Percentiles rank a stretch among this genome's conserved stretches.
Evolutionary conservation across 1,140 invertebrate species (phyloP).

Genomic region (Macrostomum lignano): DNA sequence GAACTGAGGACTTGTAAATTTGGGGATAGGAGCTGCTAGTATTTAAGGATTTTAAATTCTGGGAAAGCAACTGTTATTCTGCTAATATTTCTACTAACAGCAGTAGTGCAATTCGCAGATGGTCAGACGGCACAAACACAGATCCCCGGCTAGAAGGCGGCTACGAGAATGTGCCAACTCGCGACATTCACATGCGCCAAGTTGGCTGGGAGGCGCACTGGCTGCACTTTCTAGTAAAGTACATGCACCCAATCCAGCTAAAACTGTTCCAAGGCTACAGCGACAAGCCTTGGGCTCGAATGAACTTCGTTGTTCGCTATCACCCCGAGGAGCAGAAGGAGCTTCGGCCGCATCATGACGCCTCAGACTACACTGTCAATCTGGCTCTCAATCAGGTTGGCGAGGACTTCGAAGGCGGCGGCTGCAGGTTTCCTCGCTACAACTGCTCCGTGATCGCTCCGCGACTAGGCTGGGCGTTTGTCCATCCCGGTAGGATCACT

Average conservation of each 20-base stretch:
- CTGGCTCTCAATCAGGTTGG: conserved; percentile 55
- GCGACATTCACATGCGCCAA: conserved; percentile 97
- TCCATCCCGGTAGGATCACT: conserved; percentile 82
- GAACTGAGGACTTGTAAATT: too few relatives aligned
- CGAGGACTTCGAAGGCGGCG: conserved; percentile 55
- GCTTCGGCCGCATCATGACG: conserved; percentile 78
- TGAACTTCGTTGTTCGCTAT: conserved; percentile 96
- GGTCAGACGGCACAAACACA: conserved; percentile 70
- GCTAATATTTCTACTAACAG: too few relatives aligned
- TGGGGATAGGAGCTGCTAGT: too few relatives aligned
- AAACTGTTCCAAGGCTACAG: conserved; percentile 60
- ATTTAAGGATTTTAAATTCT: too few relatives aligned
- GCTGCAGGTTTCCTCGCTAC: conserved; percentile 71
- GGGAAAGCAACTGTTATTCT: too few relatives aligned
- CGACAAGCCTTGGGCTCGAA: conserved; percentile 60
- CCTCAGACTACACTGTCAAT: conserved; percentile 92
- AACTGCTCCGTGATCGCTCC: conserved; percentile 71
- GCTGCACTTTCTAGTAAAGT: conserved; percentile 57
- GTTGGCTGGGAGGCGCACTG: conserved; percentile 59
- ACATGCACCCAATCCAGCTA: conserved; percentile 64
- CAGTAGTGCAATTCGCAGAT: too few relatives aligned
- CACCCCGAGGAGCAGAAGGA: conserved; percentile 70
- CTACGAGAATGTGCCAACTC: conserved; percentile 86
- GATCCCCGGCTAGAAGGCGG: conserved; percentile 59
- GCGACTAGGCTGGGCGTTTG: conserved; percentile 63